phyloP scores from a whole-genome alignment of 2,888 invertebrate species.

The Heliconius cydno region DNA sequence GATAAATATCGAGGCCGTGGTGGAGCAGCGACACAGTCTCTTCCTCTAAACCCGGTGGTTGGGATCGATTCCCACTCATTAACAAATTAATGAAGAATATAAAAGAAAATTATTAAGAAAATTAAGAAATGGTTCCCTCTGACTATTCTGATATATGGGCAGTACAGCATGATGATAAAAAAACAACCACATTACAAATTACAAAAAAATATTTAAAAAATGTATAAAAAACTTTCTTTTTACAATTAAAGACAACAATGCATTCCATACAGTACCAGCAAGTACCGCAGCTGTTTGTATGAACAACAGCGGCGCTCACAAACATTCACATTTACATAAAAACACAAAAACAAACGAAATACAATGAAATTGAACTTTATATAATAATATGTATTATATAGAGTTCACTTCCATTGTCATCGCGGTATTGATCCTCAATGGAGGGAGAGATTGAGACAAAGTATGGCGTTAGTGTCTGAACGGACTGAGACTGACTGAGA shows the following conservation, averaged over 20 bases:
- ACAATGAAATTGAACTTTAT: neutral
- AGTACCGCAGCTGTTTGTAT: slow-evolving; percentile 19
- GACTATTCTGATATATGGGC: no score
- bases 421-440: no score
- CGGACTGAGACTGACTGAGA: no score
- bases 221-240: neutral
- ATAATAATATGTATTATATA: no score
- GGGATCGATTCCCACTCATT: neutral
- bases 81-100: no score
- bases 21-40: neutral
- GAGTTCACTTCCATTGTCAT: no score
- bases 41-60: neutral
- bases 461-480: no score
- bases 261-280: slow-evolving; percentile 23
- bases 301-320: slow-evolving; percentile 12
- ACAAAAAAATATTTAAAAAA: neutral
- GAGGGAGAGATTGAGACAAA: no score
- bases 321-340: slow-evolving; percentile 36
- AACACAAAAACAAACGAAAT: slow-evolving; percentile 26
- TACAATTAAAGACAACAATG: slow-evolving; percentile 26
- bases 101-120: no score
- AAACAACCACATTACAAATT: neutral
- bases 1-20: neutral
- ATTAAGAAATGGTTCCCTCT: no score
- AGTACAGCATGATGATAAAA: neutral